Base-by-base conservation (phyloP, 92 coral and sea anemone genomes). In the Zoanthus gigantus region DNA sequence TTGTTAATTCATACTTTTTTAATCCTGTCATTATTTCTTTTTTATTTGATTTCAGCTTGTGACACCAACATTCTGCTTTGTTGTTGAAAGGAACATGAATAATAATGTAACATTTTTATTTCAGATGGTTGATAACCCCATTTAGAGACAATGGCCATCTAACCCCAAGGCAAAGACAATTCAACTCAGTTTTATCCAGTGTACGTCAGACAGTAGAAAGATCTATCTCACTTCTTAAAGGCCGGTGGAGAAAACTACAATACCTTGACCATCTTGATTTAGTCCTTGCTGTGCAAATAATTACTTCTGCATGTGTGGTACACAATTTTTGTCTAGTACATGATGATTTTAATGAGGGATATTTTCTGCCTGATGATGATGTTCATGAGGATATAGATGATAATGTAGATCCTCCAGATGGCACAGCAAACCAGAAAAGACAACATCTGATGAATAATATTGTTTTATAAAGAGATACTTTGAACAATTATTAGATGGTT, bases 91-190 rank as follows among this genome's bases (percentile, higher is more conserved):
- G 56, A 50, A 50, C 56, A 50, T 50, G 56, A 50, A 50, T 50
- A 61, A 61, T 58, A 58, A 58, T 61, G 69, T 61, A 61, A 6
- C 69, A 61, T 58, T 14, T 58, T 58, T 58, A 58, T 73, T 73
- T 73, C 56, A 73, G 78, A 42, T 73, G 78, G 78, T 48, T 29
- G 78, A 73, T 73, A 42, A 73, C 78, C 56, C 56, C 78, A 42
- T 73, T 73, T 48, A 73, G 56, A 73, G 78, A 73, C 47, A 73
- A 73, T 73, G 78, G 78, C 78, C 78, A 28, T 48, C 56, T 73
- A 73, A 73, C 78, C 28, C 78, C 78, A 42, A 74, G 78, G 56
- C 78, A 74, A 74, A 74, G 78, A 48, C 78, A 74, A 48, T 74
- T 74, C 78, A 74, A 74, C 56, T 42, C 50, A 42, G 78, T 74